Conservation (phyloP, 2,888 invertebrate species). For the Carterocephalus palaemon region DNA sequence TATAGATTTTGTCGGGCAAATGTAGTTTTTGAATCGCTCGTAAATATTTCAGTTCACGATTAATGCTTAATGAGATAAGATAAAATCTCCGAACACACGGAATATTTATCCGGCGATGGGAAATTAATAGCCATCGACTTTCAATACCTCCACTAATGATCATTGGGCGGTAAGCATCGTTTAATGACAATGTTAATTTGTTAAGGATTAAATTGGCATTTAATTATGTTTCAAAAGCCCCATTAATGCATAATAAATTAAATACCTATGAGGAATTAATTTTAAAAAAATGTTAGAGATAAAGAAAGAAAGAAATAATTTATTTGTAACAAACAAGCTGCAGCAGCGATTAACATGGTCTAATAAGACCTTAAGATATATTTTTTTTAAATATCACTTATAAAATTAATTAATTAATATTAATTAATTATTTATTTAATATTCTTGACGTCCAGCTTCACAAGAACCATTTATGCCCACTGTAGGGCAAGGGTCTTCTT, state of each 20-base stretch:
- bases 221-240: conserved; percentile 1
- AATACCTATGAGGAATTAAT: too few species aligned
- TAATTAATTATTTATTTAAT: too few species aligned
- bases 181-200: conserved; percentile 24
- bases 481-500: too few species aligned
- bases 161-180: conserved; percentile 17
- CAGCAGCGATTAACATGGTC: too few species aligned
- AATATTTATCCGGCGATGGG: conserved; percentile 23
- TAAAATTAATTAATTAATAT: too few species aligned
- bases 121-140: conserved; percentile 26
- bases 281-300: background rate
- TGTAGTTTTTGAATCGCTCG: conserved; percentile 17
- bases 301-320: background rate
- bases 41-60: conserved; percentile 25
- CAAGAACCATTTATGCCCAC: too few species aligned
- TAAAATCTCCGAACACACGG: conserved; percentile 24
- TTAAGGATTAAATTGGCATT: conserved; percentile 16
- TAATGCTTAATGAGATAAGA: conserved; percentile 24
- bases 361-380: too few species aligned
- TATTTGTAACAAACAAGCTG: too few species aligned
- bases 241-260: too few species aligned
- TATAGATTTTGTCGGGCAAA: conserved; percentile 8
- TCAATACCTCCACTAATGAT: conserved; percentile 28
- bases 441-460: too few species aligned
- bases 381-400: too few species aligned